These are phyloP conservation scores for Augochlorella aurata DNA, from an alignment of 2,888 invertebrate genomes.

Conservation along the genomic window DNA sequence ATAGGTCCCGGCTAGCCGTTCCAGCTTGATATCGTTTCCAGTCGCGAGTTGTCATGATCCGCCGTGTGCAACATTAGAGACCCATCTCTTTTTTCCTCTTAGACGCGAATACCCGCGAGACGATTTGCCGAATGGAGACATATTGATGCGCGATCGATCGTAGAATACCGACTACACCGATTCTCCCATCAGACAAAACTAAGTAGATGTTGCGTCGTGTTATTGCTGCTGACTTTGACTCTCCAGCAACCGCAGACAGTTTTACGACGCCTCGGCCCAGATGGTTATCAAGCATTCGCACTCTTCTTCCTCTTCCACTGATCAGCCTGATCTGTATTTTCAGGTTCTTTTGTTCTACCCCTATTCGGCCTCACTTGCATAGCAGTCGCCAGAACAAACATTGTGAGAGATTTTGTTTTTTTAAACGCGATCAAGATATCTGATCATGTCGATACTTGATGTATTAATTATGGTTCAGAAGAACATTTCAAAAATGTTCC, in stretches of 20 bases:
- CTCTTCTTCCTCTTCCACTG: background rate
- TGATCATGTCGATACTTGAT: background rate
- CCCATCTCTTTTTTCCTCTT: slow-evolving; percentile 11
- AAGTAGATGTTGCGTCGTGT: background rate
- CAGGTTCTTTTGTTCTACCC: background rate
- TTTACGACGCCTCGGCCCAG: background rate
- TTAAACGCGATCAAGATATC: background rate
- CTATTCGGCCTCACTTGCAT: background rate
- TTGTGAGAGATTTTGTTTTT: background rate
- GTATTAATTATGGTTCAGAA: background rate
- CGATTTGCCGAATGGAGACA: background rate
- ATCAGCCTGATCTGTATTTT: background rate
- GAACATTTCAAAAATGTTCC: too few relatives aligned
- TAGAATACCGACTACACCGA: background rate
- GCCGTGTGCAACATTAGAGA: slow-evolving; percentile 65
- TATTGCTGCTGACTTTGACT: background rate
- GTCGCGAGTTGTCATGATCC: slow-evolving; percentile 72
- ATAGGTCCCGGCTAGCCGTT: slow-evolving; percentile 72
- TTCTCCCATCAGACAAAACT: background rate
- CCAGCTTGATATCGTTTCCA: slow-evolving; percentile 69
- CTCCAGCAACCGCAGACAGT: background rate
- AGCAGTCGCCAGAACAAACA: background rate
- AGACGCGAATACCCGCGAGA: background rate
- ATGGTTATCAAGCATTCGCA: background rate
- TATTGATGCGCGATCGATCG: slow-evolving; percentile 16